Percentiles rank a stretch among this genome's conserved stretches.
phyloP scores from a whole-genome alignment of 2,888 invertebrate genomes.

The Lepidocyrtoides sp. region DNA sequence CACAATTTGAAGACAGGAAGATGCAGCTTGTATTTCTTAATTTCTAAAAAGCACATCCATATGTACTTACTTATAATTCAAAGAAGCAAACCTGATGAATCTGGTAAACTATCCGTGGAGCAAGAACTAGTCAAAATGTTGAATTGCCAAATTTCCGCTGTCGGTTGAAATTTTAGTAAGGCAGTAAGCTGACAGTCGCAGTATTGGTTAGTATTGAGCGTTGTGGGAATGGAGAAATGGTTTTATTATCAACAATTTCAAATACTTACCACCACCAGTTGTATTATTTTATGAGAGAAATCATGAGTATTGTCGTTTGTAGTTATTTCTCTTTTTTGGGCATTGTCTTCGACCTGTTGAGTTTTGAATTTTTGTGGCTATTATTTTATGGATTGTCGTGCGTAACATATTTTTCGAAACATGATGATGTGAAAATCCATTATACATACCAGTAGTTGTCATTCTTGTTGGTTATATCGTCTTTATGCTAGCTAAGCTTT shows the following conservation, averaged over 20 bases:
- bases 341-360: not conserved
- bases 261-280: not conserved
- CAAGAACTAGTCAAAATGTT: not conserved
- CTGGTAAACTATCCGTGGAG: not conserved
- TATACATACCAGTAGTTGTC: not conserved
- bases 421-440: not conserved
- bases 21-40: not conserved
- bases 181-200: not conserved
- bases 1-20: not conserved
- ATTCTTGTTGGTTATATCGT: too few relatives aligned
- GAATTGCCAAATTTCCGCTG: conserved; percentile 14
- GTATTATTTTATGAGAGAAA: not conserved
- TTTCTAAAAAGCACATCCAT: not conserved
- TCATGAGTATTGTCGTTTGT: not conserved
- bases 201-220: not conserved
- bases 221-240: not conserved
- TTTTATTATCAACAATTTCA: not conserved
- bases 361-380: not conserved
- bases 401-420: not conserved
- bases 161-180: not conserved
- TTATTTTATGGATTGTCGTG: not conserved
- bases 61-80: not conserved
- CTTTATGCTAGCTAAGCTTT: too few relatives aligned
- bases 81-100: not conserved
- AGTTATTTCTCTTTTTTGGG: not conserved